Evolutionary conservation across 2,797 vertebrate genomes (phyloP).

Genomic region (Microctenopoma lineatum): DNA sequence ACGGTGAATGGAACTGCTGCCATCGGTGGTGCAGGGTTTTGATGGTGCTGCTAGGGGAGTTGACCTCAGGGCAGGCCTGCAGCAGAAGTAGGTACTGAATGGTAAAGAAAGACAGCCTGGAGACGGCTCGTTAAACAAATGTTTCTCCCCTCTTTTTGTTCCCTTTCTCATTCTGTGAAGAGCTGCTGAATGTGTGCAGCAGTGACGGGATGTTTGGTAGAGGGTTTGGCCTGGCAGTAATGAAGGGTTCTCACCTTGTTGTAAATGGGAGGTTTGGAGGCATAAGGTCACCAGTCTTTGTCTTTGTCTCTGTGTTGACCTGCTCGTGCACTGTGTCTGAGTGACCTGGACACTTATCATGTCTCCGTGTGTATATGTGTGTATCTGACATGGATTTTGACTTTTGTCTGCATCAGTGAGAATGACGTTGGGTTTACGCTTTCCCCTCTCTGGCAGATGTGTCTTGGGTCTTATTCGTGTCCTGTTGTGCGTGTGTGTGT

Average conservation of each 20-base stretch:
- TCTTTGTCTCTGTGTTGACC: constrained; percentile 70
- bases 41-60: constrained; percentile 60
- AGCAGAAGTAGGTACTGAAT: constrained; percentile 71
- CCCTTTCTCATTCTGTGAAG: constrained; percentile 42
- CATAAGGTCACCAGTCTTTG: constrained; percentile 55
- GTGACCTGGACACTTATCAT: constrained; percentile 48
- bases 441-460: not conserved
- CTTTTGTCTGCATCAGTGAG: constrained; percentile 22
- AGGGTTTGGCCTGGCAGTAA: constrained; percentile 50
- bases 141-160: constrained; percentile 71
- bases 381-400: constrained; percentile 31
- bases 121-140: constrained; percentile 76
- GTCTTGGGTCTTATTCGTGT: constrained; percentile 15
- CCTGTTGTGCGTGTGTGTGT: constrained; percentile 2
- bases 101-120: constrained; percentile 58
- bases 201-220: constrained; percentile 62
- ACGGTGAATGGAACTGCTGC: constrained; percentile 69
- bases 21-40: constrained; percentile 59
- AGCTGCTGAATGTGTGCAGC: constrained; percentile 56
- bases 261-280: constrained; percentile 70
- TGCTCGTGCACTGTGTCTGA: constrained; percentile 48
- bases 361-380: constrained; percentile 26
- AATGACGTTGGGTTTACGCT: constrained; percentile 20
- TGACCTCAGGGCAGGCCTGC: constrained; percentile 71
- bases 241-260: constrained; percentile 69